phyloP scores from a whole-genome alignment of 2,888 invertebrate genomes.

The Aproaerema taeniolella region DNA sequence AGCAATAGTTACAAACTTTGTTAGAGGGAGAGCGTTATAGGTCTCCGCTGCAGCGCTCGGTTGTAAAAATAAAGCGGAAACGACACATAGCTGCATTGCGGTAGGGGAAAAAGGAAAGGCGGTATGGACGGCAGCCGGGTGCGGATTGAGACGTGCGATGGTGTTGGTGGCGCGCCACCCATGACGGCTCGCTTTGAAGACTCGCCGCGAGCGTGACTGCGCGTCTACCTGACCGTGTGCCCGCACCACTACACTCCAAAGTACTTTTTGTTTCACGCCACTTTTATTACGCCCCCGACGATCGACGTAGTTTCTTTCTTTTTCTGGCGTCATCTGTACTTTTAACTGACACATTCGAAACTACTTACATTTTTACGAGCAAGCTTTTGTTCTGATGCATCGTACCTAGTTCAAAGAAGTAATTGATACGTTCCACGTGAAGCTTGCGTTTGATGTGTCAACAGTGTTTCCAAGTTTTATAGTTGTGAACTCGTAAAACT shows the following conservation, averaged over 20 bases:
- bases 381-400: conserved; percentile 54
- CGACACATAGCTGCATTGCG: conserved; percentile 75
- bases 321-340: conserved; percentile 52
- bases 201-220: conserved; percentile 32
- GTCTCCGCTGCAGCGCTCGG: conserved; percentile 70
- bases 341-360: conserved; percentile 65
- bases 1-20: conserved; percentile 47
- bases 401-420: conserved; percentile 57
- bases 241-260: conserved; percentile 21
- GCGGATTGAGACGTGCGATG: conserved; percentile 77
- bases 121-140: conserved; percentile 69
- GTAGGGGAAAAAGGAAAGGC: conserved; percentile 75
- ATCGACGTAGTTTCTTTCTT: conserved; percentile 47
- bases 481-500: conserved; percentile 27
- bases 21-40: conserved; percentile 59
- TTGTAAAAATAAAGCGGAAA: conserved; percentile 76
- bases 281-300: conserved; percentile 69
- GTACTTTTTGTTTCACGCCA: conserved; percentile 68
- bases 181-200: conserved; percentile 72
- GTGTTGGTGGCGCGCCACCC: conserved; percentile 76
- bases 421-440: conserved; percentile 55
- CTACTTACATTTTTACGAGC: conserved; percentile 68
- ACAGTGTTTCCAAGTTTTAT: conserved; percentile 27
- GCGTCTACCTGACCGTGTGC: conserved; percentile 43
- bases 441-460: conserved; percentile 58